Conservation (phyloP, 1,140 invertebrate species). For the Brachionus paranguensis region DNA sequence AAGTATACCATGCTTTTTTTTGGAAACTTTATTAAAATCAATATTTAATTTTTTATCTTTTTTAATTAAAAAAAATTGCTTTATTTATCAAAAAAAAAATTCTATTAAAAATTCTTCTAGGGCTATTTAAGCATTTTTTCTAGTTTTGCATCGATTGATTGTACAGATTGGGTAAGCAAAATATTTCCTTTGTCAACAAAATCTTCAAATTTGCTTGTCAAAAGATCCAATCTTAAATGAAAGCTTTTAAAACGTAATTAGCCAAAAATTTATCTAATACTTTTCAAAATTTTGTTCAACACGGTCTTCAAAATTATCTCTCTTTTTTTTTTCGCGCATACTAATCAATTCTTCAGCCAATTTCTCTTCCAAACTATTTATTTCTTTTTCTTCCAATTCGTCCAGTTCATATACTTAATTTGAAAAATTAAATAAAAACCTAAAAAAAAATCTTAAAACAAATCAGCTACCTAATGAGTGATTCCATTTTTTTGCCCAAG, state of each 20-base stretch:
- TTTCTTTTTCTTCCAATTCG: not conserved
- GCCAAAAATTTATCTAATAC: not conserved
- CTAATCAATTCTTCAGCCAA: not conserved
- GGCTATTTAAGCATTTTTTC: not conserved
- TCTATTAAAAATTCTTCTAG: not conserved
- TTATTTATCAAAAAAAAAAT: too few relatives aligned
- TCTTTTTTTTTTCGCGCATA: not conserved
- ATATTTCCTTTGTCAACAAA: not conserved
- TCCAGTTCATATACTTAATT: conserved; percentile 21
- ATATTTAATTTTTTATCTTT: too few relatives aligned
- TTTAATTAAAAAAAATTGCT: not conserved
- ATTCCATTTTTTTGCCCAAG: not conserved
- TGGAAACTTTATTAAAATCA: too few relatives aligned
- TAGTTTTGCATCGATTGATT: not conserved
- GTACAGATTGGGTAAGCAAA: not conserved
- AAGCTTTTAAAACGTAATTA: not conserved
- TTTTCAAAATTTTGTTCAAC: conserved; percentile 26
- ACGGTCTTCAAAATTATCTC: not conserved
- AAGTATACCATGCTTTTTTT: too few relatives aligned
- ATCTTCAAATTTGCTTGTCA: conserved; percentile 13
- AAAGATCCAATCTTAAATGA: not conserved
- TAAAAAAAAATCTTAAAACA: not conserved
- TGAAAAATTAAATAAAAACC: not conserved
- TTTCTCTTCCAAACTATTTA: not conserved
- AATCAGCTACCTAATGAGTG: not conserved